Evolutionary conservation across 2,113 vertebrate species (phyloP).

Genomic region (Formicarius rufipectus): DNA sequence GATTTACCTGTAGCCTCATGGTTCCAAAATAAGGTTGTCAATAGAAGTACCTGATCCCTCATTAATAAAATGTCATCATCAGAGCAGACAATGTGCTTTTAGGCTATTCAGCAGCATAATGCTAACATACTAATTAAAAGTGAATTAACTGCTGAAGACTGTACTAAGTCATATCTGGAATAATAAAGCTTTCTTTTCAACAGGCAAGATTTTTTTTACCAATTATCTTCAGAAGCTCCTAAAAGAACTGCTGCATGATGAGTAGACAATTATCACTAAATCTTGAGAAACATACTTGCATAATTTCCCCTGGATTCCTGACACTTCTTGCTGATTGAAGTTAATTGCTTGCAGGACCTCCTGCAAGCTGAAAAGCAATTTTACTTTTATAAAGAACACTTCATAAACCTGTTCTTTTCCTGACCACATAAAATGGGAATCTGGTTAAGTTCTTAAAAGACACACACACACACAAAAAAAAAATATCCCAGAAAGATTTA

Average conservation of each 20-base stretch:
- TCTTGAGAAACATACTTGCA: constrained; percentile 26
- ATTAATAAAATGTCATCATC: not conserved
- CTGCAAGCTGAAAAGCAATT: constrained; percentile 3
- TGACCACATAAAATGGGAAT: not conserved
- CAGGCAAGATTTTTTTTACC: not conserved
- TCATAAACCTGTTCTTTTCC: constrained; percentile 6
- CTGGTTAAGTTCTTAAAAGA: not conserved
- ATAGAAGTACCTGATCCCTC: not conserved
- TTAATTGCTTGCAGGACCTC: constrained; percentile 58
- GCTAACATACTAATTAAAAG: constrained; percentile 17
- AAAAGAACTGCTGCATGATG: constrained; percentile 18
- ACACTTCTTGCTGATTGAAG: constrained; percentile 58
- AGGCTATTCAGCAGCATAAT: not conserved
- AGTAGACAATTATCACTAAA: constrained; percentile 51
- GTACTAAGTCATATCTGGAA: not conserved
- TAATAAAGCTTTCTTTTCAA: constrained; percentile 3
- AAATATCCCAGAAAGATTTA: not conserved
- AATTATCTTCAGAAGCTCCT: constrained; percentile 7
- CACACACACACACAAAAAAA: not conserved
- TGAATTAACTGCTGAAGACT: constrained; percentile 2
- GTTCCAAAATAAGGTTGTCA: not conserved
- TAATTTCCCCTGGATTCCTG: constrained; percentile 36
- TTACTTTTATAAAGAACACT: constrained; percentile 11
- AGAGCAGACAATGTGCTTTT: not conserved
- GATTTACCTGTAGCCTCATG: not conserved